Base-by-base conservation (phyloP, 2,888 invertebrate genomes). In the Platycheirus rosarum region DNA sequence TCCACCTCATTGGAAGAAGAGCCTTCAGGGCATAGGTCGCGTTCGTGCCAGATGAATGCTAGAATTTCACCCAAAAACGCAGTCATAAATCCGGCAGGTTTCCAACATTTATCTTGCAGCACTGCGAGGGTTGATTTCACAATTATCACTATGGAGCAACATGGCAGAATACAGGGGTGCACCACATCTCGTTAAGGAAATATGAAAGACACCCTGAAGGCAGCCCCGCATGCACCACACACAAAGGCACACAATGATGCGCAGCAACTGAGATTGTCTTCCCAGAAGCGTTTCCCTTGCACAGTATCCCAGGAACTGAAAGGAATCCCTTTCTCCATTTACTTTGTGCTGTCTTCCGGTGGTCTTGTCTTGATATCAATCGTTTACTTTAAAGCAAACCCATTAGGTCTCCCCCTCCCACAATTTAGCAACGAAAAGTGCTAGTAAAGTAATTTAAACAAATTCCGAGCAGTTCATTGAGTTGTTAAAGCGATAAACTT, bases 401-500 rank as follows among this genome's bases (percentile, higher is more conserved):
- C 37, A 40, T 29, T 60, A 37, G 40, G 40, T 20, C 14, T 7
- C 23, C 48, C 32, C 14, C 0, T 46, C 3, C 23, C 11, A n/a
- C 14, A 14, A 13, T n/a, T n/a, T n/a, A 37, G n/a, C 26, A 44
- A n/a, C 42, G 53, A 35, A 74, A 76, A 82, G 63, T 82, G 71
- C 46, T 42, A 53, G 77, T 57, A 77, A 77, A 82, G 82, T 73
- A 82, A 70, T 82, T 80, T 75, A 48, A 70, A 57, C 79, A 79
- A 68, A 79, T 79, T 76, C 66, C 66, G 62, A 70, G 66, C 82
- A 82, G 82, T 77, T 82, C 82, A 82, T 82, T 82, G 82, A 77
- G 82, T 82, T 82, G 77, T 82, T 82, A 82, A 77, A 77, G 57
- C 71, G 71, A 82, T 82, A 76, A 82, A 77, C 77, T 73, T 82